Evolutionary conservation across 2,113 vertebrate species (phyloP).

Genomic region (Lepus timidus): DNA sequence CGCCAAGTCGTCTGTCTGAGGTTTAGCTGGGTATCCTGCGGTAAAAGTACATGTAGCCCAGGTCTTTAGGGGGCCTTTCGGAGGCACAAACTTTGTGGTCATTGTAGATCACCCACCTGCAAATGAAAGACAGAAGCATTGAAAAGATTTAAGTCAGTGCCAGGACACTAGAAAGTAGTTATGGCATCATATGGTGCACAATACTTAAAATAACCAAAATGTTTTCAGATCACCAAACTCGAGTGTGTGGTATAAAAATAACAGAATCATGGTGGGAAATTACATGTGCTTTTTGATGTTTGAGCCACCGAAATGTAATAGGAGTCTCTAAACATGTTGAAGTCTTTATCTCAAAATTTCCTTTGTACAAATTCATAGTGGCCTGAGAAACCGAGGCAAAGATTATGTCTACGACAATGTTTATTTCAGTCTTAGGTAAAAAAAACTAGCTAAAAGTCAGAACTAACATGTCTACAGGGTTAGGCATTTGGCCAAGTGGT

Average conservation of each 20-base stretch:
- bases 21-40: constrained; percentile 95
- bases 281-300: neutral
- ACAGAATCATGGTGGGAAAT: neutral
- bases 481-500: too few species aligned
- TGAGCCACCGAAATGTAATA: neutral
- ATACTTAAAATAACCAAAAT: neutral
- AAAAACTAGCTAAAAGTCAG: constrained; percentile 28
- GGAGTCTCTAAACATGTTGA: neutral
- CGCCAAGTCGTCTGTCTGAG: constrained; percentile 75
- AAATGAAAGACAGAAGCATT: constrained; percentile 80
- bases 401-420: neutral
- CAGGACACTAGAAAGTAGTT: neutral
- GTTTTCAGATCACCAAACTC: neutral
- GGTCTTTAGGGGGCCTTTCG: constrained; percentile 97
- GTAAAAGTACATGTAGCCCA: constrained; percentile 99
- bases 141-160: neutral
- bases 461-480: neutral
- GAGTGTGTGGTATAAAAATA: neutral
- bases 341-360: neutral
- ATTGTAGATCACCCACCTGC: constrained; percentile 99
- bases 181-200: neutral
- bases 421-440: neutral
- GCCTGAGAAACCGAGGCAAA: constrained; percentile 40
- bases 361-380: neutral
- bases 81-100: constrained; percentile 99